Percentiles rank a stretch among this genome's conserved stretches.
Evolutionary conservation across 2,888 invertebrate genomes (phyloP).

Genomic region (Xestoiulus laeticollis): DNA sequence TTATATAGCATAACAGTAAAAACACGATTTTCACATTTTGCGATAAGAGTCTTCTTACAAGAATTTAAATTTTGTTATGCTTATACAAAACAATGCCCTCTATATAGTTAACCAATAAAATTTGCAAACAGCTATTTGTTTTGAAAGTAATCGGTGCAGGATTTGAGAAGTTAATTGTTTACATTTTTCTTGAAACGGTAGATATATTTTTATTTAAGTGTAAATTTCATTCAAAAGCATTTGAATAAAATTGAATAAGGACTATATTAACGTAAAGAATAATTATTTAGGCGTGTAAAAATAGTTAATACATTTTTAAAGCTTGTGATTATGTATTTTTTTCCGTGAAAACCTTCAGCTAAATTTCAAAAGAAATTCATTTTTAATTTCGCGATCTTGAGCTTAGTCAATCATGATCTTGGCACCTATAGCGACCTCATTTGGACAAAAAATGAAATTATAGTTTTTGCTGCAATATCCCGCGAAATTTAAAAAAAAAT

Average conservation of each 20-base stretch:
- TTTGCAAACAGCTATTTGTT: neutral
- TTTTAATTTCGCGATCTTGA: neutral
- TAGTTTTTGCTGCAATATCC: neutral
- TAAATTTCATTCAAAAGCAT: no score
- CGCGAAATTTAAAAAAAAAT: no score
- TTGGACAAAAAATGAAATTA: neutral
- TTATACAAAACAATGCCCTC: neutral
- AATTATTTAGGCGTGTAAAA: no score
- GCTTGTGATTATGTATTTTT: neutral
- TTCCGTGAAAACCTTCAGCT: neutral
- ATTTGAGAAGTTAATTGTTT: neutral
- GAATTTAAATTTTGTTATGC: neutral
- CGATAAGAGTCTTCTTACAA: neutral
- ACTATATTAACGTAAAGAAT: no score
- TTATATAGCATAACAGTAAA: neutral
- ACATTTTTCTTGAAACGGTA: no score
- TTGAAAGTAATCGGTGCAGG: neutral
- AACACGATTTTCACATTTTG: slow-evolving; percentile 18
- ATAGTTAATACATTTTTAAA: no score
- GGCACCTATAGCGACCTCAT: neutral
- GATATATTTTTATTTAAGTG: no score
- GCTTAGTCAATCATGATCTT: no score
- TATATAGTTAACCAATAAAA: neutral
- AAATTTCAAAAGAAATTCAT: neutral
- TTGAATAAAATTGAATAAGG: neutral